Evolutionary conservation across 2,888 invertebrate species (phyloP).

Genomic region (Leptura quadrifasciata): DNA sequence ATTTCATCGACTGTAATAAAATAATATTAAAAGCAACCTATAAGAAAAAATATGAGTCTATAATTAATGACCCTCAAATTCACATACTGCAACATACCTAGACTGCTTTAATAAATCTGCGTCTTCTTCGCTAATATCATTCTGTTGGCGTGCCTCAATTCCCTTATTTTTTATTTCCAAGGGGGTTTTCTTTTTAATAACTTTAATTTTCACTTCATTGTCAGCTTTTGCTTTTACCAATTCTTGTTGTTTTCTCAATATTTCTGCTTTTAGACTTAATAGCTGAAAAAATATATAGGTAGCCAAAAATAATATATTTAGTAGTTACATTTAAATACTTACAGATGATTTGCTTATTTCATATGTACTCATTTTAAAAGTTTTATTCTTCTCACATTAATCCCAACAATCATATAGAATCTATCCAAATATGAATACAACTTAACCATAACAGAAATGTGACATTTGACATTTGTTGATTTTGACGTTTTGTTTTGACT

Average conservation of each 20-base stretch:
- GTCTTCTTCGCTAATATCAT: conserved; percentile 71
- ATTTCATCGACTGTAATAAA: too few species aligned
- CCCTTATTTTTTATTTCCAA: conserved; percentile 72
- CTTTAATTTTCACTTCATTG: conserved; percentile 74
- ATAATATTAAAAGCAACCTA: too few species aligned
- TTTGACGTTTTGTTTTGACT: too few species aligned
- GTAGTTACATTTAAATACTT: conserved; percentile 53
- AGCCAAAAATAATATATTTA: not conserved
- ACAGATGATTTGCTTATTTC: conserved; percentile 69
- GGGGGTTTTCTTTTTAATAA: conserved; percentile 69
- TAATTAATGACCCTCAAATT: too few species aligned
- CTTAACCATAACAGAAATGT: too few species aligned
- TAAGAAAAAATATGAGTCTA: too few species aligned
- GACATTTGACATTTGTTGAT: too few species aligned
- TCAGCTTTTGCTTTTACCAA: conserved; percentile 81
- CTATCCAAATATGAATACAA: too few species aligned
- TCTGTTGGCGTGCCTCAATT: conserved; percentile 70
- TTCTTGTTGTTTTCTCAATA: conserved; percentile 90
- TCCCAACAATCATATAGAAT: too few species aligned
- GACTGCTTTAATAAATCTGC: conserved; percentile 72
- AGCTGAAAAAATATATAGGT: conserved; percentile 74
- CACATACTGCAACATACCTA: conserved; percentile 65
- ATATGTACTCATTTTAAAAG: conserved; percentile 64
- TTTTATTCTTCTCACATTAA: not conserved
- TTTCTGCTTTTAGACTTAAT: conserved; percentile 92